These are phyloP conservation scores for Leucozona laternaria DNA, from an alignment of 2,888 invertebrate genomes.

Conservation along the genomic window DNA sequence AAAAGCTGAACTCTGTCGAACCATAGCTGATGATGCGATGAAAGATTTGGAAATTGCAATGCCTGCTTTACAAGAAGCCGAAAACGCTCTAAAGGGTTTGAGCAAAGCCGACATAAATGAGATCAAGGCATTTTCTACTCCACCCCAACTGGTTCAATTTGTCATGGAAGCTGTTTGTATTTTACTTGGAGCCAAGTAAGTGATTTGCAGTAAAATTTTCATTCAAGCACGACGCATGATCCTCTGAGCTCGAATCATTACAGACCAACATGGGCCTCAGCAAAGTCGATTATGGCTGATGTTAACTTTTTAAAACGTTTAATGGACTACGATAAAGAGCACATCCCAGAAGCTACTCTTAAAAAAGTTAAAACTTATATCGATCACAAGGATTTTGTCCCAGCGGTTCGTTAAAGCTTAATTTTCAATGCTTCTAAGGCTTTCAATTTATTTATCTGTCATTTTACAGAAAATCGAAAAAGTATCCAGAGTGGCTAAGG, in stretches of 20 bases:
- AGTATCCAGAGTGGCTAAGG: constrained; percentile 94
- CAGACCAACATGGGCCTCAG: constrained; percentile 94
- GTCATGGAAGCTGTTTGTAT: constrained; percentile 97
- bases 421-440: background rate
- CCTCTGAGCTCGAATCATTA: background rate
- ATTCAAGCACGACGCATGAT: background rate
- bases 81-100: constrained; percentile 91
- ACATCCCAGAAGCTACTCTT: constrained; percentile 90
- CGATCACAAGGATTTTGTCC: constrained; percentile 93
- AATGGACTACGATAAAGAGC: constrained; percentile 94
- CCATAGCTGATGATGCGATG: constrained; percentile 93
- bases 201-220: constrained; percentile 51
- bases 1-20: constrained; percentile 93
- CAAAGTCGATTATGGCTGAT: constrained; percentile 92
- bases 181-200: constrained; percentile 91
- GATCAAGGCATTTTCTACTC: constrained; percentile 93
- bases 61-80: constrained; percentile 93
- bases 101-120: constrained; percentile 97
- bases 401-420: constrained; percentile 85
- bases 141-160: constrained; percentile 92
- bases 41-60: constrained; percentile 94
- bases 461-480: constrained; percentile 88
- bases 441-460: background rate
- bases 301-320: constrained; percentile 92
- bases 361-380: constrained; percentile 93